A percentile compares a stretch with the other conserved stretches of the same genome.
Conservation (phyloP, 2,113 vertebrate species). For the Daboia siamensis region DNA sequence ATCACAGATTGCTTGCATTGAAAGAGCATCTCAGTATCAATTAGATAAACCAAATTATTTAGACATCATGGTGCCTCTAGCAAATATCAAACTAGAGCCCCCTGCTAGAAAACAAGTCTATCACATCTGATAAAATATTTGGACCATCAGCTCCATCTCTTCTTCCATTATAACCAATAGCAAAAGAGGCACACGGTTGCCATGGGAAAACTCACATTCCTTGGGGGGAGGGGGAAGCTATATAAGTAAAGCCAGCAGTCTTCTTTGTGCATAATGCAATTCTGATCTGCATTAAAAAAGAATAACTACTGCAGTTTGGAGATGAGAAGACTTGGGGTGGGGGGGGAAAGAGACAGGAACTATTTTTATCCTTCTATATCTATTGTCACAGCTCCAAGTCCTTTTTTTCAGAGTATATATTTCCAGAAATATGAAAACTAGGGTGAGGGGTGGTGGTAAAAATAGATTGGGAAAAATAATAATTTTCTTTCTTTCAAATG, state of each 20-base stretch:
- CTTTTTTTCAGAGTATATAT: neutral
- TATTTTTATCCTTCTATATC: neutral
- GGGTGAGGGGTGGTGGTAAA: neutral
- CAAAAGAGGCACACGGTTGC: slow-evolving; percentile 41
- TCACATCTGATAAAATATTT: neutral
- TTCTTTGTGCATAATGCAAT: fast-evolving
- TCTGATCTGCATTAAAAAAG: neutral
- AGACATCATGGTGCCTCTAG: neutral
- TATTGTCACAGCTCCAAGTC: neutral
- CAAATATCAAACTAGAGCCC: neutral
- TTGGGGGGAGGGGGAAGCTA: neutral
- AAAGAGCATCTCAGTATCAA: too few relatives aligned
- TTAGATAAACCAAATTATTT: neutral
- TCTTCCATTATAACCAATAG: slow-evolving; percentile 15
- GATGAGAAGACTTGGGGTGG: neutral
- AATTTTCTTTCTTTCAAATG: neutral
- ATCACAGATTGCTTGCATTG: neutral
- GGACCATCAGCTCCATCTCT: neutral
- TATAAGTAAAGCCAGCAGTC: neutral
- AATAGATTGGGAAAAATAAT: neutral
- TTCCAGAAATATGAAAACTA: neutral
- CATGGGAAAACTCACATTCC: slow-evolving; percentile 47
- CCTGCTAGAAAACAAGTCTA: neutral
- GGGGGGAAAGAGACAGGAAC: neutral
- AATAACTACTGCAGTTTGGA: neutral